phyloP scores from a whole-genome alignment of 2,113 vertebrate species.

The Tachysurus fulvidraco region DNA sequence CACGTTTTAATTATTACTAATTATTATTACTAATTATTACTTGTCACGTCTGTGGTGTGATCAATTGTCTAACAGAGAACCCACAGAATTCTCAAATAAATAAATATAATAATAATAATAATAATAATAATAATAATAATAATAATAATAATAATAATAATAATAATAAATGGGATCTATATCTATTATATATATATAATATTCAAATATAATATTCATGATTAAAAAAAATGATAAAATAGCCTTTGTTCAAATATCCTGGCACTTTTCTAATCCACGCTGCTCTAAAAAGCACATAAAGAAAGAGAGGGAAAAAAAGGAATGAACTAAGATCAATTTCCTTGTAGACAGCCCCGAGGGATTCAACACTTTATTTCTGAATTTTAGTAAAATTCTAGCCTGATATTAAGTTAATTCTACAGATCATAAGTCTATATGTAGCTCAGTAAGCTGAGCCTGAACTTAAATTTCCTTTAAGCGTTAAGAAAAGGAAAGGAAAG shows the following conservation, averaged over 20 bases:
- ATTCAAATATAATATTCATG: no score
- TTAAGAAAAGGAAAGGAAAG: not conserved
- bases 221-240: not conserved
- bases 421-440: not conserved
- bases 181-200: no score
- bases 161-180: no score
- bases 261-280: not conserved
- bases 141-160: not conserved
- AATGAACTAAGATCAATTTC: conserved; percentile 6
- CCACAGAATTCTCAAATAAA: not conserved
- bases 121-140: no score
- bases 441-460: not conserved
- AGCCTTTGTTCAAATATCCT: not conserved
- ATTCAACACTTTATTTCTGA: not conserved
- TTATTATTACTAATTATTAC: not conserved
- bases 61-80: not conserved
- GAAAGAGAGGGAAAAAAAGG: not conserved
- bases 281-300: not conserved
- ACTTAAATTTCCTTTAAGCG: not conserved
- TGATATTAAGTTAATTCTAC: not conserved
- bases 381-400: not conserved
- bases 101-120: no score
- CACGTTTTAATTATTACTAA: not conserved
- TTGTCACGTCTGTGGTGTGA: not conserved
- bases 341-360: not conserved